Evolutionary conservation across 2,888 invertebrate species (phyloP), one percentile per base, ranked within the genome.

Genomic region (Pterostichus madidus): DNA sequence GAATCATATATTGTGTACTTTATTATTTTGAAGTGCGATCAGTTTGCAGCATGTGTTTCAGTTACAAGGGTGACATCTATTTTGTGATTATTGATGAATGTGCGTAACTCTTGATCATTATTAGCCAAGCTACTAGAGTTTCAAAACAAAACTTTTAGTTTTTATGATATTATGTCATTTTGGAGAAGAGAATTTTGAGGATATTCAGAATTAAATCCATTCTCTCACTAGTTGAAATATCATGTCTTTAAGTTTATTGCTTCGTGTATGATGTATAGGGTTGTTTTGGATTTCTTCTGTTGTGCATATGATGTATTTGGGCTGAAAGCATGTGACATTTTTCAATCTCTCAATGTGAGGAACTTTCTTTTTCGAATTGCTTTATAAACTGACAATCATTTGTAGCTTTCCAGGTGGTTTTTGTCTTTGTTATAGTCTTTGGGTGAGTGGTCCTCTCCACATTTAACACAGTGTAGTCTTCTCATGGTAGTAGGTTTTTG

Each of bases 61-160:
- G 75, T 53, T 13, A 81, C 75, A 53, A 73, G 46, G 5, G 11
- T n/a, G 17, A 81, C 75, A 39, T 81, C 73, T n/a, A 81, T 56
- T 11, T 52, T 6, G n/a, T 75, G 39, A 35, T 71, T 13, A n/a
- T 5, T 35, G 71, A 71, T 10, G 15, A 71, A 71, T 2, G n/a
- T 2, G 35, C 39, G 35, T 8, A 71, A 71, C 61, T 71, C 71
- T 71, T 71, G 71, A 44, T 44, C 39, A 52, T 75, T 49, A 10
- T 31, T 17, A 31, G 49, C 46, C 75, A 75, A 75, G 75, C 73
- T 15, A 81, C 75, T 73, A 24, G 73, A 73, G 46, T 81, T 81
- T 75, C 81, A 81, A 24, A 81, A 13, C 39, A 59, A 73, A 32
- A 73, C 13, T 73, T 73, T 32, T 1, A 64, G 39, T 7, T 31